phyloP scores from a whole-genome alignment of 2,888 invertebrate genomes.

The Malachius bipustulatus region DNA sequence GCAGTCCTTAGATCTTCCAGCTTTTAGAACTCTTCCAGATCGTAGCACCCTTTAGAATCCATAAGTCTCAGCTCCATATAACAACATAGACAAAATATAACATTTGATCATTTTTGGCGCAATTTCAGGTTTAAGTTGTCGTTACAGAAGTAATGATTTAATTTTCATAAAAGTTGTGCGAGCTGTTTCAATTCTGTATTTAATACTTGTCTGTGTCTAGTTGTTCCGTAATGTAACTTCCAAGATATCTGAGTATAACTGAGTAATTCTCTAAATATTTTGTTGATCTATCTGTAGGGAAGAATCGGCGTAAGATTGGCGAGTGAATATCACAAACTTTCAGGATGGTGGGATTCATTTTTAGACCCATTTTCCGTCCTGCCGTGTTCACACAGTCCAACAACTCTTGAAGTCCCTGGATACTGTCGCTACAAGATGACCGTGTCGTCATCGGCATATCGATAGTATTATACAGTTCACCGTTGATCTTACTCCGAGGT shows the following conservation, averaged over 20 bases:
- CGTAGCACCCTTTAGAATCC: slow-evolving; percentile 9
- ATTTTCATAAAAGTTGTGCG: slow-evolving; percentile 12
- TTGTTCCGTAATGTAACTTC: slow-evolving; percentile 7
- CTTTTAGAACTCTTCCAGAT: too few species aligned
- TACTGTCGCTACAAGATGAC: slow-evolving; percentile 11
- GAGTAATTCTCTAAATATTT: slow-evolving; percentile 10
- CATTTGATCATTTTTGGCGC: slow-evolving; percentile 11
- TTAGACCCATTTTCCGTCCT: slow-evolving; percentile 11
- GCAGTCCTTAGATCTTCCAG: too few species aligned
- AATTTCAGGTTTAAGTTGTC: slow-evolving; percentile 11
- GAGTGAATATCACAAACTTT: slow-evolving; percentile 13
- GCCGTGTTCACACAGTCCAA: slow-evolving; percentile 8
- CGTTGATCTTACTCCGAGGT: slow-evolving; percentile 11
- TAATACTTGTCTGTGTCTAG: slow-evolving; percentile 10
- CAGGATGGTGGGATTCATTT: slow-evolving; percentile 12
- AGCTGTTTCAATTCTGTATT: slow-evolving; percentile 11
- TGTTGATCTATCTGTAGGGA: slow-evolving; percentile 8
- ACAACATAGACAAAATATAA: slow-evolving; percentile 12
- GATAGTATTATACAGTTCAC: slow-evolving; percentile 9
- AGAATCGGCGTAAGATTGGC: slow-evolving; percentile 9
- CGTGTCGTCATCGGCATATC: slow-evolving; percentile 15
- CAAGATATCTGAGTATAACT: slow-evolving; percentile 8
- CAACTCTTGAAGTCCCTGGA: slow-evolving; percentile 10
- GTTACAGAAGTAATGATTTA: slow-evolving; percentile 9
- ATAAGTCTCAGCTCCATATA: slow-evolving; percentile 10